Percentiles rank a stretch among this genome's conserved stretches.
Conservation (phyloP, 2,113 vertebrate species). For the Nothocercus julius region DNA sequence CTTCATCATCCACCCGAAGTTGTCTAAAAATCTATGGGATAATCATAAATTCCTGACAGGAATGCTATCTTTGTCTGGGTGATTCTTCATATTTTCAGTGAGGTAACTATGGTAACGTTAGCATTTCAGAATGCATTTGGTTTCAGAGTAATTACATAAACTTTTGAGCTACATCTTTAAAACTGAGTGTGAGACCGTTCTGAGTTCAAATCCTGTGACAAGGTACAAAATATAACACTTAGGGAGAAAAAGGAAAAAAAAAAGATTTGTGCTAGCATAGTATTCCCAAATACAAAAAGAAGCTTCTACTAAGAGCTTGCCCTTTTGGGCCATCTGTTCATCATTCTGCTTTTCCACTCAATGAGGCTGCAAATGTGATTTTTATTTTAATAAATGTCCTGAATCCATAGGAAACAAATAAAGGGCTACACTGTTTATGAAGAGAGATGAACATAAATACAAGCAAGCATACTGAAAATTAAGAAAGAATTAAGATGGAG, state of each 20-base stretch:
- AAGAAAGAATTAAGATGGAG: not conserved
- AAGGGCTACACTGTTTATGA: not conserved
- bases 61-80: not conserved
- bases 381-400: not conserved
- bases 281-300: conserved; percentile 27
- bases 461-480: not conserved
- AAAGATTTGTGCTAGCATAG: not conserved
- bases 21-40: not conserved
- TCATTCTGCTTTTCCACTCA: not conserved
- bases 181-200: not conserved
- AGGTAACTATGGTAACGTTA: conserved; percentile 63
- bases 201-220: conserved; percentile 44
- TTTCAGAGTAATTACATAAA: conserved; percentile 64
- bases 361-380: not conserved
- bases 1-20: not conserved
- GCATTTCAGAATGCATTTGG: conserved; percentile 25
- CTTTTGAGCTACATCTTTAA: conserved; percentile 56
- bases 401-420: not conserved
- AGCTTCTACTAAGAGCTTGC: not conserved
- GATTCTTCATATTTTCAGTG: not conserved
- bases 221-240: not conserved
- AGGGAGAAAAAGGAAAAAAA: conserved; percentile 16
- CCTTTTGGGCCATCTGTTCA: not conserved
- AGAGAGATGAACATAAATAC: not conserved
- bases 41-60: not conserved